Base-by-base conservation (phyloP, 2,888 invertebrate species). In the Nesidiocoris tenuis region DNA sequence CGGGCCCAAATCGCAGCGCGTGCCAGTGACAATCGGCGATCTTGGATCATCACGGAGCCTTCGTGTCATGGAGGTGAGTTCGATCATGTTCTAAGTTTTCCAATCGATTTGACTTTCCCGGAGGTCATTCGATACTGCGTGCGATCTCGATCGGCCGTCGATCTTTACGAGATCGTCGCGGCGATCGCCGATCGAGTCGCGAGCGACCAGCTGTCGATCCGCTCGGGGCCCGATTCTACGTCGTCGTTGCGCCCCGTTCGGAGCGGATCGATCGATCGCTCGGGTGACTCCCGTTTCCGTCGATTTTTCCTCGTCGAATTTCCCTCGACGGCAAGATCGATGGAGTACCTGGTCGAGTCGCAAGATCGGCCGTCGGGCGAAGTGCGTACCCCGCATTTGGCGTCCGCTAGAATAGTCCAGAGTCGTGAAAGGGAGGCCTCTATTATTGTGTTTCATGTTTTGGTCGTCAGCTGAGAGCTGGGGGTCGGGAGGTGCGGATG, bases 381-480 rank as follows among this genome's bases (percentile, higher is more conserved):
- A n/a, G n/a, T n/a, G n/a, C n/a, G n/a, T n/a, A n/a, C n/a, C n/a
- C n/a, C n/a, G n/a, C n/a, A n/a, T n/a, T n/a, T n/a, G n/a, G n/a
- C n/a, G 39, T 39, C 39, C 39, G 39, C 39, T 39, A 7, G 54
- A 16, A 12, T 54, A 54, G 54, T 7, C 54, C 54, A 12, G 19
- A 18, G 7, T 18, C 19, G n/a, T 5, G 59, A n/a, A 59, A 59
- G 59, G 59, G 19, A 59, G 59, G 19, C 19, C 17, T 59, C 59
- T 59, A 59, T 59, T 59, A 59, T 59, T 59, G 59, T 59, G 59
- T 59, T 59, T 59, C 59, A 59, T 59, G 59, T 59, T 59, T 59
- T 59, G 59, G 59, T 59, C 59, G 19, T 59, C 59, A 59, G 59
- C 59, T 59, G 59, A 18, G 59, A 59, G 59, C 59, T 59, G n/a